These are phyloP conservation scores for Furcifer pardalis DNA, from an alignment of 2,797 vertebrate genomes.

Conservation along the genomic window DNA sequence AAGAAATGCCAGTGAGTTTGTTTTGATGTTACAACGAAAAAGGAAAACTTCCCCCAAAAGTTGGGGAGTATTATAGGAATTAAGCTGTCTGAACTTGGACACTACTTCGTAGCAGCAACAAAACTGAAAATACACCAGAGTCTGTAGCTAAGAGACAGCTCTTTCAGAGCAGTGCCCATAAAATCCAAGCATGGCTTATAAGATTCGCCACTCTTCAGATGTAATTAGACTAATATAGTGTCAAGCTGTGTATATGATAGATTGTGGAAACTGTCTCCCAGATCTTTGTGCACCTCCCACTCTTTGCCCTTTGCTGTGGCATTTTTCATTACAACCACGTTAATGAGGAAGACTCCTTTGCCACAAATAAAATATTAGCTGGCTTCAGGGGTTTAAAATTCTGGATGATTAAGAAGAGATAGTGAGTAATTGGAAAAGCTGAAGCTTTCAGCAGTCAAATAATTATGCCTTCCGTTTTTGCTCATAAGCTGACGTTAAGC, in stretches of 20 bases:
- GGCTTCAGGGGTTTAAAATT: constrained; percentile 19
- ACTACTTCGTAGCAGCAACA: neutral
- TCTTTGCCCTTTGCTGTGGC: constrained; percentile 25
- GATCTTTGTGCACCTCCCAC: neutral
- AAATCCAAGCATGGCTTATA: neutral
- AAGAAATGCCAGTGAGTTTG: neutral
- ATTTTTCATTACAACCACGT: constrained; percentile 23
- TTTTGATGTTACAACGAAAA: neutral
- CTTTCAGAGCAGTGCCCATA: neutral
- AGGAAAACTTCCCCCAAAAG: neutral
- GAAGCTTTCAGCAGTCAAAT: constrained; percentile 16
- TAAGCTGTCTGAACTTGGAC: neutral
- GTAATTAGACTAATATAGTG: neutral
- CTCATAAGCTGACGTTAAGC: constrained; percentile 21
- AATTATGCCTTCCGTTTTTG: constrained; percentile 10
- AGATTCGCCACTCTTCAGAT: constrained; percentile 28
- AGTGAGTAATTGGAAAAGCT: neutral
- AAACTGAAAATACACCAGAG: constrained; percentile 1
- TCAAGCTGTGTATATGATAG: neutral
- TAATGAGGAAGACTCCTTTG: constrained; percentile 42
- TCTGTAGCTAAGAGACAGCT: neutral
- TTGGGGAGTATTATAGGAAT: neutral
- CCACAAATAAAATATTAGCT: constrained; percentile 27
- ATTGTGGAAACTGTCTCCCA: constrained; percentile 2
- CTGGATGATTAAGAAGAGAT: constrained; percentile 32